A percentile compares a stretch with the other conserved stretches of the same genome.
Conservation (phyloP, 2,888 invertebrate genomes). For the Chrysomela aeneicollis region DNA sequence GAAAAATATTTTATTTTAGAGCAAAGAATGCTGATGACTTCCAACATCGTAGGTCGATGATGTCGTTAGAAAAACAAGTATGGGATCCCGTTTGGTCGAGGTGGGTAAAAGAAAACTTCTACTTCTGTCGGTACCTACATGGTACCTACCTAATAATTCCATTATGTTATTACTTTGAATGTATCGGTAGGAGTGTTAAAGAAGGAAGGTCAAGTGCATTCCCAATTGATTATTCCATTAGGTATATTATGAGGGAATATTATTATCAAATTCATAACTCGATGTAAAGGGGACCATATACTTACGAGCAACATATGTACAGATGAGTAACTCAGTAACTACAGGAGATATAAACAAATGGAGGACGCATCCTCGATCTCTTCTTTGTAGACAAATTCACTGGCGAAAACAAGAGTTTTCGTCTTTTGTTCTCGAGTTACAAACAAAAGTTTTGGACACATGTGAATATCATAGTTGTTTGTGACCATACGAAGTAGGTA, state of each 20-base stretch:
- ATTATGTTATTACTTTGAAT: conserved; percentile 14
- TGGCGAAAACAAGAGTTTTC: too few species aligned
- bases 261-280: not conserved
- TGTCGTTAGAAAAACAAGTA: conserved; percentile 24
- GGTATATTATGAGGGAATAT: conserved; percentile 9
- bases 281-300: not conserved
- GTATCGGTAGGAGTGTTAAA: conserved; percentile 13
- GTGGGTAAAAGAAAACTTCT: not conserved
- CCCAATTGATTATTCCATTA: conserved; percentile 7
- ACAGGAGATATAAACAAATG: too few species aligned
- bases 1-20: not conserved
- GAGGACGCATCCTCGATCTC: too few species aligned
- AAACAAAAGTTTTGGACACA: too few species aligned
- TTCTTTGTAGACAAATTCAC: too few species aligned
- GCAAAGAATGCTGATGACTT: conserved; percentile 13
- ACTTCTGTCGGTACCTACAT: not conserved
- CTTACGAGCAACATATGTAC: too few species aligned
- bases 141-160: conserved; percentile 17
- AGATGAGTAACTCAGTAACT: too few species aligned
- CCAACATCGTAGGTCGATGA: conserved; percentile 25
- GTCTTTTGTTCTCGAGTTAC: too few species aligned
- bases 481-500: too few species aligned
- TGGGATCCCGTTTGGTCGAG: conserved; percentile 24
- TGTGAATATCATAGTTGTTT: too few species aligned
- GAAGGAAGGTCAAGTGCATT: conserved; percentile 19